phyloP scores from a whole-genome alignment of 1,140 invertebrate genomes.

The Aporrectodea caliginosa region DNA sequence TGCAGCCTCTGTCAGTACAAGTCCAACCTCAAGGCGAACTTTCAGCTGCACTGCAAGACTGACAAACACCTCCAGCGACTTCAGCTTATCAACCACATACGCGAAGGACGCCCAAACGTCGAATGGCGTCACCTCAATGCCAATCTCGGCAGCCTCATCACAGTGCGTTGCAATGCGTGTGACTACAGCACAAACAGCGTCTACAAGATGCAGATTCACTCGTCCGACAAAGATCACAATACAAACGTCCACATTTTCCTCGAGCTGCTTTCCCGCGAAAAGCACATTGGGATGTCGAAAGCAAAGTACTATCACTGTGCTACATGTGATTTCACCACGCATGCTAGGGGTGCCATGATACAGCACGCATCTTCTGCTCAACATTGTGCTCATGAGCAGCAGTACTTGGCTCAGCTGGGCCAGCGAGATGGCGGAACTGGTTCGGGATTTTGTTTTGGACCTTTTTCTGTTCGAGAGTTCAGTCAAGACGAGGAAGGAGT shows the following conservation, averaged over 20 bases:
- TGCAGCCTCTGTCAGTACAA: slow-evolving; percentile 98
- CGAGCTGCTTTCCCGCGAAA: slow-evolving; percentile 69
- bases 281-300: slow-evolving; percentile 46
- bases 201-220: slow-evolving; percentile 89
- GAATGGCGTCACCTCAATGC: slow-evolving; percentile 84
- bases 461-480: too few relatives aligned
- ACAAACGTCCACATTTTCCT: slow-evolving; percentile 76
- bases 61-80: slow-evolving; percentile 94
- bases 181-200: slow-evolving; percentile 96
- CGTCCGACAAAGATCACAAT: slow-evolving; percentile 61
- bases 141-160: slow-evolving; percentile 79
- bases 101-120: slow-evolving; percentile 84
- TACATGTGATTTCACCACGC: slow-evolving; percentile 77
- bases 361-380: slow-evolving; percentile 68
- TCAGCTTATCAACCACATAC: slow-evolving; percentile 62
- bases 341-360: slow-evolving; percentile 75
- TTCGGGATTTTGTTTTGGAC: too few relatives aligned
- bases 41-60: slow-evolving; percentile 99
- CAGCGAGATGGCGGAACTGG: too few relatives aligned
- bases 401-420: not conserved
- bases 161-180: slow-evolving; percentile 91
- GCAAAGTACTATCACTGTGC: slow-evolving; percentile 69
- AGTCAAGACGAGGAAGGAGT: not conserved
- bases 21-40: slow-evolving; percentile 98
- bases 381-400: not conserved